These are phyloP conservation scores for Pteruthius melanotis DNA, from an alignment of 2,113 vertebrate genomes.

Conservation along the genomic window DNA sequence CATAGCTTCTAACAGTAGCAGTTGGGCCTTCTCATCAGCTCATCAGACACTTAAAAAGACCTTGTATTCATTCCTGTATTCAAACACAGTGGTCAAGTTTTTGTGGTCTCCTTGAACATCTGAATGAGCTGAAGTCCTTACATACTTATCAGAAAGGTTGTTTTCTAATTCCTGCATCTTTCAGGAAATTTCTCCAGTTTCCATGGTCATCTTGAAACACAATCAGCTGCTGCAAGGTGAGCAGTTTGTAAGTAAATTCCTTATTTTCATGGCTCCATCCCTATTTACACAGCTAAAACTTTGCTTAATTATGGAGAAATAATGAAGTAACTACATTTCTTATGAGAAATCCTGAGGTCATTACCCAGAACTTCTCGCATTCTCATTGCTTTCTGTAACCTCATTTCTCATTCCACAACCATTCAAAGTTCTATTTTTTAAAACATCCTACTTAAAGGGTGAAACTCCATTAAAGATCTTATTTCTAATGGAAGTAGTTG, in stretches of 20 bases:
- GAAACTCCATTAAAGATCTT: background rate
- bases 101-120: background rate
- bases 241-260: background rate
- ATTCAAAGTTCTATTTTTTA: background rate
- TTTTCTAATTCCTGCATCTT: background rate
- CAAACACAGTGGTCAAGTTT: background rate
- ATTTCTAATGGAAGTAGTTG: background rate
- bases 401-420: background rate
- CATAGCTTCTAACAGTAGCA: background rate
- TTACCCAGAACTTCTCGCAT: background rate
- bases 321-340: background rate
- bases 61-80: background rate
- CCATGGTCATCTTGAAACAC: background rate
- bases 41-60: background rate
- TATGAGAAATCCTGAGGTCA: background rate
- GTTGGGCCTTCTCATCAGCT: background rate
- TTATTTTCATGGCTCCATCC: background rate
- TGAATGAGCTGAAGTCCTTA: background rate
- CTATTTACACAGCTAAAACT: background rate
- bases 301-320: background rate
- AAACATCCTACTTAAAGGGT: background rate
- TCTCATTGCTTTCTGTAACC: background rate
- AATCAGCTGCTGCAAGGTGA: background rate
- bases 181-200: background rate
- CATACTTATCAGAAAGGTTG: accelerated